Conservation (phyloP, 2,113 vertebrate species). For the Clarias batrachus region DNA sequence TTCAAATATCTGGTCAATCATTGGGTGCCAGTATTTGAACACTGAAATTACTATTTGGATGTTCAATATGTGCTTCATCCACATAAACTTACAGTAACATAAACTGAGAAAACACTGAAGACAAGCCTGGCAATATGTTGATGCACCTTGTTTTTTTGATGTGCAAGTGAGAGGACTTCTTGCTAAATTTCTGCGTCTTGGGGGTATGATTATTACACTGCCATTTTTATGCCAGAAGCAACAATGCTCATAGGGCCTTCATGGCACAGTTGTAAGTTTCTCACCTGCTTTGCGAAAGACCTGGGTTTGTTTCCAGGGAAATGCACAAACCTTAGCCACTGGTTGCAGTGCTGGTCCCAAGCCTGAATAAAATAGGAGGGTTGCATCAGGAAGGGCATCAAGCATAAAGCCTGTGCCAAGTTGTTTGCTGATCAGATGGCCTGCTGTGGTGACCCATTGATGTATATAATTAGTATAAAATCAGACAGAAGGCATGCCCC, state of each 20-base stretch:
- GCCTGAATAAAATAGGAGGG: no score
- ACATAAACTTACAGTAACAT: background rate
- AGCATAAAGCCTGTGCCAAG: no score
- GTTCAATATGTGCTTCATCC: background rate
- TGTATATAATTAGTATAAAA: no score
- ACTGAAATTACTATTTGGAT: background rate
- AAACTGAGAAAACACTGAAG: background rate
- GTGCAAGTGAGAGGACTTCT: background rate
- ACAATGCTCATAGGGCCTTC: background rate
- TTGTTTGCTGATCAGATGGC: no score
- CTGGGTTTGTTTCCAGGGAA: no score
- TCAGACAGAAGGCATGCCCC: background rate
- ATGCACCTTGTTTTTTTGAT: background rate
- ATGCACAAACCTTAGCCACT: no score
- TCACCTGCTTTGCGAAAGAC: no score
- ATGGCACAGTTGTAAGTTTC: no score
- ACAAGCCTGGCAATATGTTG: background rate
- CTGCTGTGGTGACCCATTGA: no score
- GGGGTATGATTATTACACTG: background rate
- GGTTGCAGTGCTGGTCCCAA: no score
- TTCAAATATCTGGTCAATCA: background rate
- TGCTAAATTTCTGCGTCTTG: background rate
- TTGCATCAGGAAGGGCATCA: no score
- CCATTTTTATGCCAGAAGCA: background rate
- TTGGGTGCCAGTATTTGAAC: background rate